phyloP scores from a whole-genome alignment of 2,797 vertebrate genomes.

The Miichthys miiuy region DNA sequence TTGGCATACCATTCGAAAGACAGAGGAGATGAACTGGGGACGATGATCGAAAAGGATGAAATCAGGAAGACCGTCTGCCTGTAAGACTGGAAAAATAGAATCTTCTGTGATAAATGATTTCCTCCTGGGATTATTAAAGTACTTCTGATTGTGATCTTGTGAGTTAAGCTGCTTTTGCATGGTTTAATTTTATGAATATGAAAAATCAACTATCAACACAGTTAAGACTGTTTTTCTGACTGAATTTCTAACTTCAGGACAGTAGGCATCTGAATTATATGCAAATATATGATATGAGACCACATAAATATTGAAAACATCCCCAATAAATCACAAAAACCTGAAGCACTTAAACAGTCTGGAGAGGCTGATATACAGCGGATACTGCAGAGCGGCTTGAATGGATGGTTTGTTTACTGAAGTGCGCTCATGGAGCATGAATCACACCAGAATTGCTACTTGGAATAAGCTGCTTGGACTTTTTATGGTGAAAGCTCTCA shows the following conservation, averaged over 20 bases:
- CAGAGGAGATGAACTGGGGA: too few species aligned
- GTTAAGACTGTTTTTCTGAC: not conserved
- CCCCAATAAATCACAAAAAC: not conserved
- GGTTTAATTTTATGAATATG: too few species aligned
- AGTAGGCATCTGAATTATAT: not conserved
- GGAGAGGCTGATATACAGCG: not conserved
- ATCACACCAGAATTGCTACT: not conserved
- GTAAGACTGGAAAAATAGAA: too few species aligned
- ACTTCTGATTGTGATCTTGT: too few species aligned
- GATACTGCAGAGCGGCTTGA: not conserved
- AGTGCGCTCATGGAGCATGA: not conserved
- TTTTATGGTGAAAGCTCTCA: conserved; percentile 8
- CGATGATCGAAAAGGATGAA: too few species aligned
- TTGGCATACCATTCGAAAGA: too few species aligned
- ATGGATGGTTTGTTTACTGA: not conserved
- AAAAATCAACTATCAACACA: not conserved
- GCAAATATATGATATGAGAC: not conserved
- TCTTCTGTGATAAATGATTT: too few species aligned
- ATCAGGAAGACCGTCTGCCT: too few species aligned
- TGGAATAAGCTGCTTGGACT: not conserved
- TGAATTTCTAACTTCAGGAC: not conserved
- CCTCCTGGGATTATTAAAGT: too few species aligned
- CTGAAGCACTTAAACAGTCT: not conserved
- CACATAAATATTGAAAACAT: not conserved
- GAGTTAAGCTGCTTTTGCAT: too few species aligned